Conservation (phyloP, 2,888 invertebrate genomes). For the Drosophila nr. perissopoda region DNA sequence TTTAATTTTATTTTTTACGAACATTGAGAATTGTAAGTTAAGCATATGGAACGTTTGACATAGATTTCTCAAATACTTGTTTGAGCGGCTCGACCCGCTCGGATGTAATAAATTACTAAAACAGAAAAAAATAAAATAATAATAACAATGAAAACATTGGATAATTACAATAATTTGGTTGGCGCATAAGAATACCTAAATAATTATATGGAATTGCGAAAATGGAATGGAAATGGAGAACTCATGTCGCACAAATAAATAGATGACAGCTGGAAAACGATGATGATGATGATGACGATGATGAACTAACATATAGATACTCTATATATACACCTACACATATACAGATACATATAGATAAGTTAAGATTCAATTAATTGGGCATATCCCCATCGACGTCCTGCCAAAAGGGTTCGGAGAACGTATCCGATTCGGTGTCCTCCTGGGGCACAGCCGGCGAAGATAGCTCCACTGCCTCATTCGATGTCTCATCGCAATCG, state of each 20-base stretch:
- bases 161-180: conserved; percentile 2
- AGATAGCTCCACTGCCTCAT: conserved; percentile 81
- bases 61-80: conserved; percentile 16
- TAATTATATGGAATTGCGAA: conserved; percentile 2
- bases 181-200: background rate
- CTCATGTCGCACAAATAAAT: background rate
- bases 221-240: background rate
- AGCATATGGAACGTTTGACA: conserved; percentile 18
- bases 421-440: conserved; percentile 85
- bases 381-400: conserved; percentile 87
- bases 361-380: conserved; percentile 43
- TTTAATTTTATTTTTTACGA: conserved; percentile 9
- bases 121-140: background rate
- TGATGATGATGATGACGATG: background rate
- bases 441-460: conserved; percentile 82
- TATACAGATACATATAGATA: background rate
- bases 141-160: conserved; percentile 1
- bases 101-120: conserved; percentile 6
- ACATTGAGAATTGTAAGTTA: conserved; percentile 16
- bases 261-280: background rate
- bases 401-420: conserved; percentile 87
- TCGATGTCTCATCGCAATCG: conserved; percentile 81
- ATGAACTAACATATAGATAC: background rate
- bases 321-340: conserved; percentile 6
- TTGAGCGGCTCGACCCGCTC: conserved; percentile 4